A percentile compares a stretch with the other conserved stretches of the same genome.
Conservation (phyloP, 2,888 invertebrate genomes). For the Leptopterna dolabrata region DNA sequence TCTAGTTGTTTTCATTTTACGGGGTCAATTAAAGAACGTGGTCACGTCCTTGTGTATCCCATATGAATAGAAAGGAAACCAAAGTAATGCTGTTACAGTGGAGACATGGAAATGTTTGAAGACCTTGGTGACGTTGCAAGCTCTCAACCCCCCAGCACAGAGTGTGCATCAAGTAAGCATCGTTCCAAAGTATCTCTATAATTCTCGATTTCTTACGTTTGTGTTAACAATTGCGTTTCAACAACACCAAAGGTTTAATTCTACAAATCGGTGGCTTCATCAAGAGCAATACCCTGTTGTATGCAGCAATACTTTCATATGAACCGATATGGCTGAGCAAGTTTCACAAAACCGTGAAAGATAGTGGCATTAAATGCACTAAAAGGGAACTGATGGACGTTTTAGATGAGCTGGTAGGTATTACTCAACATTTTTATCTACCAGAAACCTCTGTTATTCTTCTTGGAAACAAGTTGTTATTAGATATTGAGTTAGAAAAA, state of each 20-base stretch:
- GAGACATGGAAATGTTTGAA: slow-evolving; percentile 27
- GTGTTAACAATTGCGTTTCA: not conserved
- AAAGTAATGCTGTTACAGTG: not conserved
- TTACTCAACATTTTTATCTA: too few relatives aligned
- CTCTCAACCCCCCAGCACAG: not conserved
- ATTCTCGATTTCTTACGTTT: not conserved
- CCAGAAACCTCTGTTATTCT: too few relatives aligned
- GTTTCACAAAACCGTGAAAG: slow-evolving; percentile 11
- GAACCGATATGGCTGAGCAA: slow-evolving; percentile 41
- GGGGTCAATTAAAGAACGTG: too few relatives aligned
- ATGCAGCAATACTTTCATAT: slow-evolving; percentile 20
- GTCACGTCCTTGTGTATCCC: too few relatives aligned
- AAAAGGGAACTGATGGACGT: slow-evolving; percentile 29
- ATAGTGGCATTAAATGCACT: slow-evolving; percentile 29
- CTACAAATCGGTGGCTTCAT: slow-evolving; percentile 1
- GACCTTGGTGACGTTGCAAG: slow-evolving; percentile 25
- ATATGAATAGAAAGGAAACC: too few relatives aligned
- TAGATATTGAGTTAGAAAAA: too few relatives aligned
- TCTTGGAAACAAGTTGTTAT: too few relatives aligned
- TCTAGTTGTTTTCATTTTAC: too few relatives aligned
- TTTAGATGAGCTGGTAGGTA: slow-evolving; percentile 42
- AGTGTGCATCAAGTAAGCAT: not conserved
- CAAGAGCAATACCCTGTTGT: not conserved
- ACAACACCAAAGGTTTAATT: not conserved
- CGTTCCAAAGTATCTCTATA: not conserved